Conservation (phyloP, 2,888 invertebrate genomes). For the Perithous albicinctus region DNA sequence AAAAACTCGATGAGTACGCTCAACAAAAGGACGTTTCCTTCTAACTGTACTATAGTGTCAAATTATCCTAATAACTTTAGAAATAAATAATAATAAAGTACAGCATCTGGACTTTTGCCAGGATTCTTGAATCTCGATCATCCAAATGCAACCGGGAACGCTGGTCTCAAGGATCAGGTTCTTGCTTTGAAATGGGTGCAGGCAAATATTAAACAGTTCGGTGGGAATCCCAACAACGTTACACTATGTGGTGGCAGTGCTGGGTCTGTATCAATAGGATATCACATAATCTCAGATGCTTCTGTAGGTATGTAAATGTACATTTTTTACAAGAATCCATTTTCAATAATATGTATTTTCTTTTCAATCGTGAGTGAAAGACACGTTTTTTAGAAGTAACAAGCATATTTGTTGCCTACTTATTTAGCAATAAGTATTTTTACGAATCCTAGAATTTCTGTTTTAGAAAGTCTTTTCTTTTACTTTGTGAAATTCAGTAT, state of each 20-base stretch:
- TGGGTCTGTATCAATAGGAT: constrained; percentile 81
- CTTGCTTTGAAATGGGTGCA: constrained; percentile 86
- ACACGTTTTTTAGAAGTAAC: no score
- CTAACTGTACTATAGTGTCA: no score
- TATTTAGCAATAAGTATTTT: no score
- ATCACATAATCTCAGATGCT: constrained; percentile 69
- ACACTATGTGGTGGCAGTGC: constrained; percentile 86
- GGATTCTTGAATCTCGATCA: constrained; percentile 69
- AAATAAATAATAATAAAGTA: background rate
- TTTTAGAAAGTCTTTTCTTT: no score
- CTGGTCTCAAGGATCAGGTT: constrained; percentile 84
- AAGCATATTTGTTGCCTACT: no score
- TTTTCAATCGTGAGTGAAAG: no score
- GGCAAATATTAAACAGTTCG: constrained; percentile 85
- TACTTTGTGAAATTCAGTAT: no score
- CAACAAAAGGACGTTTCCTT: no score
- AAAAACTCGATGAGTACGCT: no score
- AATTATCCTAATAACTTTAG: background rate
- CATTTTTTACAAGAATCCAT: background rate
- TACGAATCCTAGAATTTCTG: no score
- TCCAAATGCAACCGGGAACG: constrained; percentile 72
- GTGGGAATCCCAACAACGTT: constrained; percentile 85
- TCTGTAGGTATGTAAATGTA: constrained; percentile 66
- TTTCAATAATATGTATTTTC: background rate
- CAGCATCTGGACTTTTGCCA: background rate